Evolutionary conservation across 2,797 vertebrate genomes (phyloP), one percentile per base, ranked within the genome.

Genomic region (Danio aesculapii): DNA sequence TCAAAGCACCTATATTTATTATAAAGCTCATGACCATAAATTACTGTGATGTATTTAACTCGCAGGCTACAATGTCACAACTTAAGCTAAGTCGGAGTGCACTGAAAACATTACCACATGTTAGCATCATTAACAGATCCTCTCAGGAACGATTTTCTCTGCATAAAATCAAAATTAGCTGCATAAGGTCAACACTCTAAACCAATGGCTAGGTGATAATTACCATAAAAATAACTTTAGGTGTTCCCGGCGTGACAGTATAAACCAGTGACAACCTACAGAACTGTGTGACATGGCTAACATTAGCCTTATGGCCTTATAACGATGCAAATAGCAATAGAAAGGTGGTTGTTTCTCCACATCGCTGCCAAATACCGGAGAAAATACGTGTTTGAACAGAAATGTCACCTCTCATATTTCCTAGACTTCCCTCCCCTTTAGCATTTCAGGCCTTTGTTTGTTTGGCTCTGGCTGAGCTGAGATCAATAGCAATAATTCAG

Each of bases 401-500:
- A 96, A 96, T 95, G 95, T 96, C 95, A 95, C 94, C 93, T 93
- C 95, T 96, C 95, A 95, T 95, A 95, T 95, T 93, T 94, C 94
- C 77, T 68, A 74, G 70, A 82, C 70, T 83, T 84, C 76, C 81
- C 70, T 83, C 83, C 69, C 83, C 81, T 91, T 91, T 89, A 95
- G 94, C 95, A 95, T 95, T 95, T 95, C 95, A 94, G 95, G 94
- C 93, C 95, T 95, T 95, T 96, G 95, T 96, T 96, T 96, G 95
- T 95, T 95, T 95, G 94, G 94, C 92, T 95, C 93, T 92, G 95
- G 94, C 94, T 93, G 93, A 95, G 94, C 94, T 94, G 93, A 94
- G 95, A 96, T 96, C 95, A 94, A 96, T 96, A 95, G 94, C 95
- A 94, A 94, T 95, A 96, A 95, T 95, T 96, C 94, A 94, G 90